Conservation (phyloP, 2,888 invertebrate genomes). For the Argyresthia goedartella region DNA sequence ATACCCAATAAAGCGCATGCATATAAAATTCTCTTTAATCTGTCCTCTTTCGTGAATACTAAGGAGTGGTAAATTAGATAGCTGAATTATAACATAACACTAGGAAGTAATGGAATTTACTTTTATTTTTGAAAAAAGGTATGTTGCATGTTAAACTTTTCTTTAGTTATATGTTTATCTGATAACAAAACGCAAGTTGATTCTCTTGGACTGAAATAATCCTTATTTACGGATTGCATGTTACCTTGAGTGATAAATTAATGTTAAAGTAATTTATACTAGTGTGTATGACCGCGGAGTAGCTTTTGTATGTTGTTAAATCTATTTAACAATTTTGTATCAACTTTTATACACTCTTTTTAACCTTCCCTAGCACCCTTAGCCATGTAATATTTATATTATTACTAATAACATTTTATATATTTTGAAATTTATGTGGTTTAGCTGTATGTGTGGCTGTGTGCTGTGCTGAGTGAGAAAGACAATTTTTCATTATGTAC, state of each 20-base stretch:
- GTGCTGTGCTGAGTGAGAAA: too few species aligned
- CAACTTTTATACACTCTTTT: constrained; percentile 69
- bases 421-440: too few species aligned
- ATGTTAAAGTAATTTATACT: constrained; percentile 51
- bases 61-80: too few species aligned
- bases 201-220: constrained; percentile 23
- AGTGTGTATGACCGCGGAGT: constrained; percentile 46
- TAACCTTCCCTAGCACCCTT: constrained; percentile 68
- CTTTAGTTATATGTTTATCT: constrained; percentile 18
- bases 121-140: not conserved
- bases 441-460: too few species aligned
- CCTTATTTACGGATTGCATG: constrained; percentile 40
- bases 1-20: too few species aligned
- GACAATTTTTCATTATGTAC: too few species aligned
- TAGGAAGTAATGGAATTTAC: too few species aligned
- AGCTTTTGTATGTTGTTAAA: constrained; percentile 70
- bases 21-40: too few species aligned
- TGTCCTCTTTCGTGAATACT: too few species aligned
- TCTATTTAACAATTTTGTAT: constrained; percentile 63
- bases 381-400: constrained; percentile 15
- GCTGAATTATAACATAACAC: too few species aligned
- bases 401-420: too few species aligned
- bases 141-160: constrained; percentile 9
- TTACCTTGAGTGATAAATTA: constrained; percentile 52
- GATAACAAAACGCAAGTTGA: not conserved